Conservation (phyloP, 2,113 vertebrate genomes). For the Ornithorhynchus anatinus region DNA sequence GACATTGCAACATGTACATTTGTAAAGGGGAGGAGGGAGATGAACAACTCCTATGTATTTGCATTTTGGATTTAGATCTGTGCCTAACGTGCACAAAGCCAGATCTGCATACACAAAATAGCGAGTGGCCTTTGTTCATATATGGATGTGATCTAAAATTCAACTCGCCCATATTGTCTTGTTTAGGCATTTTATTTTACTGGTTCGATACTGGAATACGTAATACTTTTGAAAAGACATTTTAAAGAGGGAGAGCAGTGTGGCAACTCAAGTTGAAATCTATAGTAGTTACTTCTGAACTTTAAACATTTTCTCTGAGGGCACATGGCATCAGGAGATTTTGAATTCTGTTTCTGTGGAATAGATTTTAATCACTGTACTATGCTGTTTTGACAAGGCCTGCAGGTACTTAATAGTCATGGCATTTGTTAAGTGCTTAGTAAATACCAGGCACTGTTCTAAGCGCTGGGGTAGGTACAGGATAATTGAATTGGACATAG, state of each 20-base stretch:
- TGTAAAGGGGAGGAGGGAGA: slow-evolving; percentile 1
- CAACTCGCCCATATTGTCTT: neutral
- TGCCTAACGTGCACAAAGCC: neutral
- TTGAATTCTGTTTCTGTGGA: no score
- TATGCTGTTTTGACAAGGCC: no score
- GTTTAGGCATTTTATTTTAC: no score
- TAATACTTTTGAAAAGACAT: neutral
- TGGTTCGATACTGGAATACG: no score
- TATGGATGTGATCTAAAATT: neutral
- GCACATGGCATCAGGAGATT: no score
- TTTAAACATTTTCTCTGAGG: slow-evolving; percentile 9
- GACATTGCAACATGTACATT: neutral
- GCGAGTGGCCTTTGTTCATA: neutral
- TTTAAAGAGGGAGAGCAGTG: neutral
- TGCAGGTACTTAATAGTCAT: no score
- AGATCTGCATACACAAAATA: neutral
- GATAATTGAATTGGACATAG: no score
- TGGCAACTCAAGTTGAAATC: neutral
- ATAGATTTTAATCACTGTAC: no score
- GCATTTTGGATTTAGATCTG: neutral
- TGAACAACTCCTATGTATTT: neutral
- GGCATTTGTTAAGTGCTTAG: no score
- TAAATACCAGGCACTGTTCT: no score
- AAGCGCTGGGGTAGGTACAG: no score
- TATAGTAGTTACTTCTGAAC: neutral